Evolutionary conservation across 2,888 invertebrate genomes (phyloP).

Genomic region (Anorthoa munda): DNA sequence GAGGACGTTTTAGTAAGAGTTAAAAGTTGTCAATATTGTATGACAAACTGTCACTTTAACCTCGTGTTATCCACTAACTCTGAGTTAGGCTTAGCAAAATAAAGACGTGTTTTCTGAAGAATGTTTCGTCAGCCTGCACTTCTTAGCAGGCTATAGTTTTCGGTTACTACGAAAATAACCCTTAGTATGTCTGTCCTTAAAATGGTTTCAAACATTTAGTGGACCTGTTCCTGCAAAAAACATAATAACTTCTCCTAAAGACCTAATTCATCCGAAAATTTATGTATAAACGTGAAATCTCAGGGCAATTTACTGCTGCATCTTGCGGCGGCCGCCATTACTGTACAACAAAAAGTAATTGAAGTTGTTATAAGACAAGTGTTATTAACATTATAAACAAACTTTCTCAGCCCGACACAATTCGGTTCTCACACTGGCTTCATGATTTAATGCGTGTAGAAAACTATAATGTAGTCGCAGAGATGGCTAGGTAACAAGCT

Average conservation of each 20-base stretch:
- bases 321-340: slow-evolving; percentile 70
- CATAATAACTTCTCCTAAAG: not conserved
- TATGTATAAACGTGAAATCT: slow-evolving; percentile 61
- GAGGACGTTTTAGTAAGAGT: no score
- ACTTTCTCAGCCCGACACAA: slow-evolving; percentile 83
- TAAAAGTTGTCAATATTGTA: no score
- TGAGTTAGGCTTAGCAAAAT: no score
- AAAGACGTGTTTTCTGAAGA: no score
- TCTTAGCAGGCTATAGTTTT: not conserved
- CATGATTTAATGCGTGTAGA: slow-evolving; percentile 79
- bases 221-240: not conserved
- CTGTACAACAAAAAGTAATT: slow-evolving; percentile 83
- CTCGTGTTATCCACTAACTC: no score
- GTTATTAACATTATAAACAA: slow-evolving; percentile 83
- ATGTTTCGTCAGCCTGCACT: no score
- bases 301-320: slow-evolving; percentile 69
- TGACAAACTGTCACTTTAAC: no score
- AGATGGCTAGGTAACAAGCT: slow-evolving; percentile 34
- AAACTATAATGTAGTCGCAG: slow-evolving; percentile 68
- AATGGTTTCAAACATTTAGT: not conserved
- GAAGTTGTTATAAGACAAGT: slow-evolving; percentile 80
- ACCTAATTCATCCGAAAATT: slow-evolving; percentile 24
- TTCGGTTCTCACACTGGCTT: slow-evolving; percentile 81
- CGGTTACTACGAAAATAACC: not conserved
- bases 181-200: no score